These are phyloP conservation scores for Acanthurus lineatus DNA, from an alignment of 2,797 vertebrate species.

Conservation along the genomic window DNA sequence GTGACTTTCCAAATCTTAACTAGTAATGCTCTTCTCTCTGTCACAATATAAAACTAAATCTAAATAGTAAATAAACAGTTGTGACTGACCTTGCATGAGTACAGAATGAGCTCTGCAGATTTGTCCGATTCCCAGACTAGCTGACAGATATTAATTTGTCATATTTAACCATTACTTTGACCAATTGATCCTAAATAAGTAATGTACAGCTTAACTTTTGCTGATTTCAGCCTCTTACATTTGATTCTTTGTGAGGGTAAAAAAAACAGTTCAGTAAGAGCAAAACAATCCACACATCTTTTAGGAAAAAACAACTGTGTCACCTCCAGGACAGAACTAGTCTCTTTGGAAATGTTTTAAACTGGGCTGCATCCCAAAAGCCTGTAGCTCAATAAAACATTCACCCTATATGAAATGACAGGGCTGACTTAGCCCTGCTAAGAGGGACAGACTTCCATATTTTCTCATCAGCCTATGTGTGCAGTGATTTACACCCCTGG, in stretches of 20 bases:
- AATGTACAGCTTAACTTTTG: neutral
- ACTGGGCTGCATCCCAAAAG: neutral
- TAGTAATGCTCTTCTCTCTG: too few relatives aligned
- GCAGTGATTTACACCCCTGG: slow-evolving; percentile 65
- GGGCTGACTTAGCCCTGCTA: neutral
- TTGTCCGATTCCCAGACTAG: too few relatives aligned
- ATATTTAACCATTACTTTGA: neutral
- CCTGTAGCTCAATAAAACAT: neutral
- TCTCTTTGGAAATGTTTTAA: neutral
- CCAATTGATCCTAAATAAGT: neutral
- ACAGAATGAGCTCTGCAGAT: too few relatives aligned
- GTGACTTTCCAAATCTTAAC: too few relatives aligned
- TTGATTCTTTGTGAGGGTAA: neutral
- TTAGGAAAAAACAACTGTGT: neutral
- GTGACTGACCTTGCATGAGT: too few relatives aligned
- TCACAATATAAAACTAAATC: too few relatives aligned
- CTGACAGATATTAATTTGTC: neutral
- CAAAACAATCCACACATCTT: neutral
- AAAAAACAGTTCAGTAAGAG: neutral
- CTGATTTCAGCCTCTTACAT: neutral
- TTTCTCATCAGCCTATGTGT: slow-evolving; percentile 59
- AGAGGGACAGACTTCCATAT: slow-evolving; percentile 39
- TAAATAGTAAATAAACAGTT: too few relatives aligned
- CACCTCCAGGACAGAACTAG: neutral
- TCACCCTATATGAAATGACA: neutral